A percentile compares a stretch with the other conserved stretches of the same genome.
Conservation (phyloP, 2,888 invertebrate genomes). For the Leptinotarsa rubiginosa region DNA sequence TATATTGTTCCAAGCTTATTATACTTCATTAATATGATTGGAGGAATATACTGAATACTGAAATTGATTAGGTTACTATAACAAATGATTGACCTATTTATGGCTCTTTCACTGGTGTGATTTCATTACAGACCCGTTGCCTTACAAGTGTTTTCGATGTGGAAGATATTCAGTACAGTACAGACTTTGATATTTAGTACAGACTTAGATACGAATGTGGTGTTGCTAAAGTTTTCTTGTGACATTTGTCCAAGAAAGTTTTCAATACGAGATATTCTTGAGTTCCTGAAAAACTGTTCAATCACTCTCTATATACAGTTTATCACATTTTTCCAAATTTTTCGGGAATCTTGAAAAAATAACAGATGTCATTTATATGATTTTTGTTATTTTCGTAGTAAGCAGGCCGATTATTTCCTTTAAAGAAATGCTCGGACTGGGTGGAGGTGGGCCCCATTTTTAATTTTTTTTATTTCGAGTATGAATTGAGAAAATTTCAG, state of each 20-base stretch:
- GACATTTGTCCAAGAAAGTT: conserved; percentile 64
- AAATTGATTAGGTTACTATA: conserved; percentile 32
- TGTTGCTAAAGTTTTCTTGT: conserved; percentile 66
- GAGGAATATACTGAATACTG: conserved; percentile 36
- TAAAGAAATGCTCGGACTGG: conserved; percentile 57
- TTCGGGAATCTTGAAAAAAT: conserved; percentile 9
- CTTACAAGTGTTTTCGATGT: conserved; percentile 69
- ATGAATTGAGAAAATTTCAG: not conserved
- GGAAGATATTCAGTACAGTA: conserved; percentile 71
- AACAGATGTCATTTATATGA: conserved; percentile 36
- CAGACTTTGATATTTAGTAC: too few relatives aligned
- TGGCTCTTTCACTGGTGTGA: conserved; percentile 36
- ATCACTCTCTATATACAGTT: conserved; percentile 43
- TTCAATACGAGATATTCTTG: conserved; percentile 59
- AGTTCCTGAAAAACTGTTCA: conserved; percentile 60
- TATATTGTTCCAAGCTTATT: conserved; percentile 34
- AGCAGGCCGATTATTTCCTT: conserved; percentile 57
- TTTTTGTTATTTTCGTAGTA: conserved; percentile 48
- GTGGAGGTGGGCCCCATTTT: conserved; percentile 59
- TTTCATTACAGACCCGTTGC: conserved; percentile 58
- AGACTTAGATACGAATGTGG: conserved; percentile 62
- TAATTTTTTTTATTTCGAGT: conserved; percentile 21
- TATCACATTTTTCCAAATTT: conserved; percentile 26
- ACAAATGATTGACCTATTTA: conserved; percentile 20
- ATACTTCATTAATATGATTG: conserved; percentile 44